Evolutionary conservation across 2,888 invertebrate species (phyloP), one percentile per base, ranked within the genome.

Genomic region (Onchidella celtica): DNA sequence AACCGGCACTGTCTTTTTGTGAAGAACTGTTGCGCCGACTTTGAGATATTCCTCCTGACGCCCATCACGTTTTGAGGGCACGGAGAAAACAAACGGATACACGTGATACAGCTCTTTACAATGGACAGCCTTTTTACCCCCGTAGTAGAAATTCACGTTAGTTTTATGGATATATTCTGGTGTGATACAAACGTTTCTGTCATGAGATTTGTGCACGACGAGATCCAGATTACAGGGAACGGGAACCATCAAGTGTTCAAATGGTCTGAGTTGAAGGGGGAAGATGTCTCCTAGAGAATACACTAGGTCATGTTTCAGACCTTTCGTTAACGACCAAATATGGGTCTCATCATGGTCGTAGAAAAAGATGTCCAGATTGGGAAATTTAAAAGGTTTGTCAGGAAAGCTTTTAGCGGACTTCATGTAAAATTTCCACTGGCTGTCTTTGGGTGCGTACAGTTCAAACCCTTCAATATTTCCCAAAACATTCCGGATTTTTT

Each of bases 301-400:
- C 4, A 83, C 68, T 27, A 85, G 81, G 47, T 82, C 74, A 21
- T 73, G 81, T 36, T 80, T 85, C n/a, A 85, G 72, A 0, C 81
- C 85, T 36, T 68, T 61, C 32, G 81, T 83, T 61, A 81, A n/a
- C 11, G 72, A 87, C 85, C 85, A 87, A 17, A 89, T 70, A 78
- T 90, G 88, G 6, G 87, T 89, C 24, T 65, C 74, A 81, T 90
- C 88, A 66, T 87, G 86, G 2, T 57, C 81, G 81, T 85, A 89
- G 81, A 90, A 89, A 73, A 86, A 89, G 17, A 90, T 86, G 73
- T 89, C 88, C 14, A 90, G 73, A 72, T 87, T 87, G 11, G 90
- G 90, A 86, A 87, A 90, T 40, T 84, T 86, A 81, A 85, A 88
- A 3, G 84, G 84, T 66, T 84, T 82, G 68, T 85, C 81, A 0